Conservation (phyloP, 2,797 vertebrate species). For the Knipowitschia caucasica region DNA sequence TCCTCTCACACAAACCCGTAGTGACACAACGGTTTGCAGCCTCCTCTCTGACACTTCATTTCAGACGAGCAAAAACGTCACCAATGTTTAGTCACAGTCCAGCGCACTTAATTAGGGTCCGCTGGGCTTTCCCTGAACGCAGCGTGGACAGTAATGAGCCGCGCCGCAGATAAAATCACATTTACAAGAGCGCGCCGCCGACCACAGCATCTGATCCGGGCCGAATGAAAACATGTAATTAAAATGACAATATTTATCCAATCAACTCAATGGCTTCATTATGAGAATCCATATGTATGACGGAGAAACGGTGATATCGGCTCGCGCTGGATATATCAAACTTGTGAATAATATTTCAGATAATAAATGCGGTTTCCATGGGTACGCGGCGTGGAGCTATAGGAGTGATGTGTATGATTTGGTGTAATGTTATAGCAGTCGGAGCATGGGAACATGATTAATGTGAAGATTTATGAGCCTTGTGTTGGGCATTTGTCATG, state of each 20-base stretch:
- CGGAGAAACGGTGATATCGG: constrained; percentile 21
- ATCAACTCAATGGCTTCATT: constrained; percentile 35
- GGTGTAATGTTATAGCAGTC: constrained; percentile 4
- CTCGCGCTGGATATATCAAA: constrained; percentile 22
- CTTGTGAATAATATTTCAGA: constrained; percentile 12
- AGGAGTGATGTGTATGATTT: constrained; percentile 1
- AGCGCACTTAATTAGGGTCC: constrained; percentile 97
- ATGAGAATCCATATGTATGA: constrained; percentile 38
- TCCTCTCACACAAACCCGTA: constrained; percentile 82
- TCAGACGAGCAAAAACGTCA: constrained; percentile 96
- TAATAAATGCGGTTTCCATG: constrained; percentile 1
- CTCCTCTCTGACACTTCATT: constrained; percentile 94
- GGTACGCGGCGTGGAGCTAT: constrained; percentile 3
- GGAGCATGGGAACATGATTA: constrained; percentile 6
- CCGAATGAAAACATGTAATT: constrained; percentile 96
- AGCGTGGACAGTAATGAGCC: constrained; percentile 88
- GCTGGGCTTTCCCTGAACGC: constrained; percentile 87
- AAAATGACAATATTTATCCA: constrained; percentile 84
- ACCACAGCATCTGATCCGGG: constrained; percentile 93
- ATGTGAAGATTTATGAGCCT: constrained; percentile 12
- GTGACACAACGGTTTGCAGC: constrained; percentile 93
- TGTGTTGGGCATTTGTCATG: neutral
- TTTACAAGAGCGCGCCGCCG: constrained; percentile 93
- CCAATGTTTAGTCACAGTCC: constrained; percentile 98
- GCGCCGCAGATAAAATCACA: constrained; percentile 96